Evolutionary conservation across 2,113 vertebrate species (phyloP), one percentile per base, ranked within the genome.

Genomic region (Kryptolebias marmoratus): DNA sequence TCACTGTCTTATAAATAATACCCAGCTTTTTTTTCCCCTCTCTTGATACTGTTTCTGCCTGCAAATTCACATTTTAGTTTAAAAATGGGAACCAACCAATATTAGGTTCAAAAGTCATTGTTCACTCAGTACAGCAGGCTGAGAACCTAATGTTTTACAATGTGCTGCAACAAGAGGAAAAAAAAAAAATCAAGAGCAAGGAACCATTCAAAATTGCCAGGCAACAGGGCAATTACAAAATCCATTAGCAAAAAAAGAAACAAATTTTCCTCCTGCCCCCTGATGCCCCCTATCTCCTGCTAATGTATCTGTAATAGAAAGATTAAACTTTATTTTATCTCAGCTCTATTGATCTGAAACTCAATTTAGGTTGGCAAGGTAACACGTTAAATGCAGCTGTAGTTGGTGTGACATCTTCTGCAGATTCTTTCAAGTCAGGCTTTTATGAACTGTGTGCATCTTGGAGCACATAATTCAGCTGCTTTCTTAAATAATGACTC

Each of bases 171-270:
- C 53, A 58, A 68, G 61, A 79, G 64, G 59, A 49, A 22, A 22
- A 42, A 42, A 42, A 42, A 42, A 65, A 78, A 71, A 79, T 74
- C 57, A 82, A 49, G 70, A 64, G 61, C 18, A 45, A 72, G 55
- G 36, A 73, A 62, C 22, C 30, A 36, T 81, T 67, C 18, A 60
- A 66, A 81, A 84, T 77, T 80, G 71, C 83, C 60, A 54, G 61
- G 79, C 83, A 77, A 75, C 84, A 61, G 57, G 44, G 67, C 73
- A 83, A 80, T 87, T 89, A 80, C 75, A 79, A 72, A 86, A 87
- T 77, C 80, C 80, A 91, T 92, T 89, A 89, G 76, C 53, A 66
- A 75, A 71, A 44, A 72, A 75, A 71, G 36, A 72, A 28, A 54
- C 48, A 3, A 12, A 71, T 65, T 71, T 42, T 47, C 64, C 11